Percentiles rank a stretch among this genome's conserved stretches.
Conservation (phyloP, 2,113 vertebrate genomes). For the Progne subis region DNA sequence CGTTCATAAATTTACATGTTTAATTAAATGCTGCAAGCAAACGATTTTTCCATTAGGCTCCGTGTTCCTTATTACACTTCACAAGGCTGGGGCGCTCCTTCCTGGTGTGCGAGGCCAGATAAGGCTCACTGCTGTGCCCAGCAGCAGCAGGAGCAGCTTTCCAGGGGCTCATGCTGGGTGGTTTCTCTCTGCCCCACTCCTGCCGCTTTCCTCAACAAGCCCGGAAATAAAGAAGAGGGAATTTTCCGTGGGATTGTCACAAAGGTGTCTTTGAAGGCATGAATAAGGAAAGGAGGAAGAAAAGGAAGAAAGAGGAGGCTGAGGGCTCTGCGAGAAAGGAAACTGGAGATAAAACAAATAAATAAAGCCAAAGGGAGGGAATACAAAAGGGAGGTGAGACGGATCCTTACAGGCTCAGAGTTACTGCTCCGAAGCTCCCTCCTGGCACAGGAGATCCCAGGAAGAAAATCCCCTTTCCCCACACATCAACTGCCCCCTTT, state of each 20-base stretch:
- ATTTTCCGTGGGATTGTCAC: neutral
- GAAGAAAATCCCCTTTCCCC: neutral
- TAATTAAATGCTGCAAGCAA: slow-evolving; percentile 72
- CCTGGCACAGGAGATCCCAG: neutral
- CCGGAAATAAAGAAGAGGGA: neutral
- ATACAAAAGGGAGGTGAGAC: neutral
- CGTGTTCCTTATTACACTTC: slow-evolving; percentile 5
- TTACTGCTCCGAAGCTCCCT: neutral
- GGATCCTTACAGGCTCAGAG: neutral
- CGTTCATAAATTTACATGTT: slow-evolving; percentile 69
- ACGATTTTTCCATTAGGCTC: slow-evolving; percentile 55
- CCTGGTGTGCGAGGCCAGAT: slow-evolving; percentile 61
- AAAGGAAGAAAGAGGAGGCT: neutral
- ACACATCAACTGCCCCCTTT: accelerated
- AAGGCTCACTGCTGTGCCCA: slow-evolving; percentile 42
- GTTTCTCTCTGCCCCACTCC: neutral
- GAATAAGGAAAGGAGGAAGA: neutral
- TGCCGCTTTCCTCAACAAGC: neutral
- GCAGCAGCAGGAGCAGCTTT: slow-evolving; percentile 28
- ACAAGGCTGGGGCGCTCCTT: neutral
- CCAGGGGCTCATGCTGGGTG: accelerated
- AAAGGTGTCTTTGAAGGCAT: neutral
- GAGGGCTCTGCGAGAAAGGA: neutral
- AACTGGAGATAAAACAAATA: neutral
- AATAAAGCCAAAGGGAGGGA: neutral